phyloP scores from a whole-genome alignment of 2,888 invertebrate genomes.

The Seira ritae region DNA sequence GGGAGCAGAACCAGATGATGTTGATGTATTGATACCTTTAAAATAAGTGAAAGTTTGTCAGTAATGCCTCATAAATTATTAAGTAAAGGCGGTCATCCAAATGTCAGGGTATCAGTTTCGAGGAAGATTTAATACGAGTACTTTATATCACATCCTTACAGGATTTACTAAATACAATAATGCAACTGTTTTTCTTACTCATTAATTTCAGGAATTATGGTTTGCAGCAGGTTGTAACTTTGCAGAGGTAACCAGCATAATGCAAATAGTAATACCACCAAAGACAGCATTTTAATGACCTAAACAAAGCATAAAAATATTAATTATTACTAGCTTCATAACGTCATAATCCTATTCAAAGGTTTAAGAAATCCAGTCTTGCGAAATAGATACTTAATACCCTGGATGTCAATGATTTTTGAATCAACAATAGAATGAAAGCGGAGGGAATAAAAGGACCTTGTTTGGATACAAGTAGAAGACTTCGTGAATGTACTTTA shows the following conservation, averaged over 20 bases:
- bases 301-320: background rate
- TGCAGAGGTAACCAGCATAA: slow-evolving; percentile 90
- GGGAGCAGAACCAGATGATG: slow-evolving; percentile 88
- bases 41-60: slow-evolving; percentile 68
- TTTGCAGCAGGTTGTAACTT: slow-evolving; percentile 84
- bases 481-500: background rate
- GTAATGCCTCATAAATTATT: background rate
- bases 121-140: background rate
- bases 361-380: no score
- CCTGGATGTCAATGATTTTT: slow-evolving; percentile 1
- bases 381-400: no score
- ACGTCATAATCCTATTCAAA: no score
- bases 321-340: background rate
- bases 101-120: background rate
- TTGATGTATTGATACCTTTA: slow-evolving; percentile 87
- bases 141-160: background rate
- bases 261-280: slow-evolving; percentile 86
- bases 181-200: slow-evolving; percentile 78
- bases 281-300: slow-evolving; percentile 93
- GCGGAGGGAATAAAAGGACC: background rate
- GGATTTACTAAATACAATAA: background rate
- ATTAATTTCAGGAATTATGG: slow-evolving; percentile 83
- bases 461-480: background rate
- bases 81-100: no score
- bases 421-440: background rate